Conservation (phyloP, 1,140 invertebrate species). For the Tenebrio molitor region DNA sequence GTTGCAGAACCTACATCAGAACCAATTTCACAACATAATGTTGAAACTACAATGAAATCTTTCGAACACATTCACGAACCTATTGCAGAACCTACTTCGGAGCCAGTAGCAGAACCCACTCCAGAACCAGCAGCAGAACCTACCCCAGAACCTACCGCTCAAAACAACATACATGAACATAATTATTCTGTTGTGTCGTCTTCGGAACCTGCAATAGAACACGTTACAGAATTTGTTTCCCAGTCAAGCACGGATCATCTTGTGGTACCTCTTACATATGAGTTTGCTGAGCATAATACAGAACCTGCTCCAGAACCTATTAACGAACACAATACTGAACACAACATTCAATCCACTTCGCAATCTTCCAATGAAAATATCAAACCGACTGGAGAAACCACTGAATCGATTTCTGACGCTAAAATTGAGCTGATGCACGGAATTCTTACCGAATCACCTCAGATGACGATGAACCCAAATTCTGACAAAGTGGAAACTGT, state of each 20-base stretch:
- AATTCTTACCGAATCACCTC: background rate
- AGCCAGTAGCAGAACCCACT: conserved; percentile 32
- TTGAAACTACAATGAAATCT: background rate
- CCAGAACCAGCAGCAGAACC: conserved; percentile 59
- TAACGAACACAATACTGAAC: conserved; percentile 26
- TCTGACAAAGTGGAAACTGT: no score
- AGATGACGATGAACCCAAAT: conserved; percentile 21
- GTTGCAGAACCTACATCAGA: conserved; percentile 43
- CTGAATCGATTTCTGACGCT: conserved; percentile 42
- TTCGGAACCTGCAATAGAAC: conserved; percentile 41
- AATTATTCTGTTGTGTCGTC: no score
- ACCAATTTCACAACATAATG: conserved; percentile 49
- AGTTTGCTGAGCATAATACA: conserved; percentile 47
- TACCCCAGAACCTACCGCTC: conserved; percentile 1
- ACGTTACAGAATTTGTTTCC: background rate
- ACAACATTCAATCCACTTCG: no score
- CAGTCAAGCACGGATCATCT: conserved; percentile 2
- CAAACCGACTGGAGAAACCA: no score
- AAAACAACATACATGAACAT: no score
- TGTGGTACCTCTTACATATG: background rate
- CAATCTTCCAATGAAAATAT: no score
- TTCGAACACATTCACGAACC: background rate
- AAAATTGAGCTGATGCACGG: background rate
- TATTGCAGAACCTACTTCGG: conserved; percentile 43
- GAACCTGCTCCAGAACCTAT: background rate